Evolutionary conservation across 2,113 vertebrate species (phyloP), one percentile per base, ranked within the genome.

Genomic region (Seriola dumerili): DNA sequence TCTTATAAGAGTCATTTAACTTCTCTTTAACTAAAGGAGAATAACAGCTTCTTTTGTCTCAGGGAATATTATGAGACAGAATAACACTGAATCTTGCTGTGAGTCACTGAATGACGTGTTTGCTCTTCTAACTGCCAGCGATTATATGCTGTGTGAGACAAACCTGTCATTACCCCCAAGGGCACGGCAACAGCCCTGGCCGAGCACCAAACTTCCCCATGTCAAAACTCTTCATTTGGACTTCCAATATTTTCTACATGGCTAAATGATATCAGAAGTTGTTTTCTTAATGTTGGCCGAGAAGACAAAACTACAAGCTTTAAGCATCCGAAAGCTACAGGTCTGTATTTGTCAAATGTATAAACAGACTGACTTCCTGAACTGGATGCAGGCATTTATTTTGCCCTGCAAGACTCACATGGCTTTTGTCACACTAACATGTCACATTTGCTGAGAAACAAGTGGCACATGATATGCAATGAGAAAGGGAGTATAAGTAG

Each of bases 61-160:
- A 8, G 46, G 17, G 14, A 14, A 55, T 48, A 75, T 68, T 21
- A 69, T 6, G 44, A 79, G 76, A 76, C 81, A 72, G 71, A 78
- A 5, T 42, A 81, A 50, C 61, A 55, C 54, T 46, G 44, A 75
- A 75, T 84, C 34, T 79, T 6, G 17, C 61, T 65, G 62, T 88
- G 81, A 88, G 72, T 88, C 88, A 90, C 73, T 83, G 70, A 72
- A 70, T 88, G 85, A 86, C 77, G 81, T 73, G 83, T 82, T 85
- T 81, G 50, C 73, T 79, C 78, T 81, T 52, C 77, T 66, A 85
- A 85, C 80, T 82, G 71, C 77, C 83, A 85, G 72, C 74, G 14
- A 92, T 93, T 89, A 92, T 85, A 91, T 66, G 80, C 78, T 91
- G 50, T 85, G 76, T 61, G 69, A 83, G 54, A 78, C 84, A 85